These are phyloP conservation scores for Stenotaenia linearis DNA, from an alignment of 2,888 invertebrate species.

Conservation along the genomic window DNA sequence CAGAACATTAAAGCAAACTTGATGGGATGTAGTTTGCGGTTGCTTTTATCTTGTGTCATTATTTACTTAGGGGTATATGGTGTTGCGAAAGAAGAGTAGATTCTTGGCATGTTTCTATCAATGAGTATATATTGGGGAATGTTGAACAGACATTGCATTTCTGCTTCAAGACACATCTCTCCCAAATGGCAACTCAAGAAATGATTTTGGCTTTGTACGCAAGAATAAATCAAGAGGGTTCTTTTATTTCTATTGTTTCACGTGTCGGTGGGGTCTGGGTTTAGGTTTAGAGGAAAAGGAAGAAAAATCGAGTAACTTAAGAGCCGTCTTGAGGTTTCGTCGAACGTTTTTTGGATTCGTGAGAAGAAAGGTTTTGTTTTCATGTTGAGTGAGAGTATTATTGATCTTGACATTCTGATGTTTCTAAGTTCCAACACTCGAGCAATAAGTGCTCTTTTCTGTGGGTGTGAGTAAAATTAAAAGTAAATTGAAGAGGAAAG, in stretches of 20 bases:
- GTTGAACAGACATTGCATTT: background rate
- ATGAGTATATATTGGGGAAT: background rate
- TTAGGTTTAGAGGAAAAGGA: background rate
- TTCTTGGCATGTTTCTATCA: conserved; percentile 4
- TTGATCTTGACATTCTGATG: background rate
- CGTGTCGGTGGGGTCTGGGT: background rate
- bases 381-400: background rate
- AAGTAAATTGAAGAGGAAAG: background rate
- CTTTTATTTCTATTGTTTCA: background rate
- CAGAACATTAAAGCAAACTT: background rate
- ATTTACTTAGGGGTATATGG: background rate
- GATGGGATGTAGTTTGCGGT: background rate
- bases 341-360: background rate
- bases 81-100: background rate
- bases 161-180: background rate
- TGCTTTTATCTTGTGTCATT: background rate
- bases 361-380: background rate
- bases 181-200: background rate
- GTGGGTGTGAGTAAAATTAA: background rate
- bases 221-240: background rate
- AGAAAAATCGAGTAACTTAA: background rate
- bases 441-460: background rate
- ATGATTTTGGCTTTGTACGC: background rate
- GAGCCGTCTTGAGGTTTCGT: background rate
- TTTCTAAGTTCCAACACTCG: background rate